Conservation (phyloP, 2,113 vertebrate species). For the Lagenorhynchus albirostris region DNA sequence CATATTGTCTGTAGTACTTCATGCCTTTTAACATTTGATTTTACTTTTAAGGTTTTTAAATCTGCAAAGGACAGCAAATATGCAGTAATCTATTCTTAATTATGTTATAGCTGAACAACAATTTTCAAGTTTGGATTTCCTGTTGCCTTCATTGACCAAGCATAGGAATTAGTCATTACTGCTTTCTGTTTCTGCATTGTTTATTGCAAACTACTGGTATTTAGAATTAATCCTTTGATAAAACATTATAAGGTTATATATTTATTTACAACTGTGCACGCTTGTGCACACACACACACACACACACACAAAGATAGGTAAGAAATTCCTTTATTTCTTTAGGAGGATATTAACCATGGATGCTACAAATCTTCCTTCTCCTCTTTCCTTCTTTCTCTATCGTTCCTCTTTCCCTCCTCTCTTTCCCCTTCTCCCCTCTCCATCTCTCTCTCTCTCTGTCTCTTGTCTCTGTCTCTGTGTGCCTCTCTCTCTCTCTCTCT, state of each 20-base stretch:
- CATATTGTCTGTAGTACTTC: neutral
- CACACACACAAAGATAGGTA: neutral
- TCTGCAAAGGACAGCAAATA: conserved; percentile 38
- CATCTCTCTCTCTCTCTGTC: neutral
- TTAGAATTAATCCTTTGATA: conserved; percentile 52
- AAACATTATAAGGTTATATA: conserved; percentile 33
- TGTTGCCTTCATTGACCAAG: conserved; percentile 55
- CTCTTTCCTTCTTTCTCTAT: neutral
- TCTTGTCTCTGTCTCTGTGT: neutral
- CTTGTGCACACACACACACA: neutral
- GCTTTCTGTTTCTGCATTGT: conserved; percentile 37
- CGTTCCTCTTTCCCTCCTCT: neutral
- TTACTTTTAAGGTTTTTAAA: conserved; percentile 45
- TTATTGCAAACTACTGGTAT: conserved; percentile 58
- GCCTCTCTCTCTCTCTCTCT: neutral
- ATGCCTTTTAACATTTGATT: conserved; percentile 26
- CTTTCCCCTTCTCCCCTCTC: neutral
- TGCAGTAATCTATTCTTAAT: conserved; percentile 56
- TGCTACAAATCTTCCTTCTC: neutral
- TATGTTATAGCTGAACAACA: conserved; percentile 51
- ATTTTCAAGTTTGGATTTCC: conserved; percentile 53
- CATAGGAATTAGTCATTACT: conserved; percentile 46
- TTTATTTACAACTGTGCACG: neutral
- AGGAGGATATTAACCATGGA: neutral
- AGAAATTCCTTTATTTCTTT: conserved; percentile 2